Evolutionary conservation across 2,888 invertebrate genomes (phyloP), one percentile per base, ranked within the genome.

Genomic region (Rhingia campestris): DNA sequence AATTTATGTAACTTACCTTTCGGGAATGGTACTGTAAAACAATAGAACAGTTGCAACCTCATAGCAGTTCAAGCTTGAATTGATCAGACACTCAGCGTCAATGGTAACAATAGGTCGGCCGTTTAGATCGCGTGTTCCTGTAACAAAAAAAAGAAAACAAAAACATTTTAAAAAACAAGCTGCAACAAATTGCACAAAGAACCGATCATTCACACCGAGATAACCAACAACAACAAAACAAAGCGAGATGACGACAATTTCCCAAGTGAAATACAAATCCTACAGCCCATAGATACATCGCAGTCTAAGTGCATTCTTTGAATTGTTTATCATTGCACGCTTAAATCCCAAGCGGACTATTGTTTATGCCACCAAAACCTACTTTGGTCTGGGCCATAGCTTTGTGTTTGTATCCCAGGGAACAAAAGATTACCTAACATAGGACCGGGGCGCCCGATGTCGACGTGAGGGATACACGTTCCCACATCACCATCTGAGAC

Each of bases 21-120:
- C 91, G 87, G 95, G 94, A 88, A 95, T 93, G 86, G 95, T 93
- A 87, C 94, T 93, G 92, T 95, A 95, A 92, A 95, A 95, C 89
- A 95, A 92, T 86, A 95, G 91, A 86, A 95, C 92, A 87, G 94
- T 94, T 81, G 95, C 94, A 87, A 95, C 93, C 91, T 95, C 95
- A 88, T 94, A 93, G 89, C 94, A 93, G 87, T 94, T 93, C 77
- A 94, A 91, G 81, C 93, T 93, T 85, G 94, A 93, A 88, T 92
- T 91, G 74, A 92, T 92, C 87, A 94, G 93, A 88, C 92, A 92
- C 87, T 93, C 93, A 72, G 94, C 93, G 88, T 94, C 94, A 88
- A 95, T 94, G 86, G 94, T 93, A 85, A 95, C 92, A 86, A 95
- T 93, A 80, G 94, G 94, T 89, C 94, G 92, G 88, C 94, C 95